Base-by-base conservation (phyloP, 2,888 invertebrate species). In the Melipona bicolor region DNA sequence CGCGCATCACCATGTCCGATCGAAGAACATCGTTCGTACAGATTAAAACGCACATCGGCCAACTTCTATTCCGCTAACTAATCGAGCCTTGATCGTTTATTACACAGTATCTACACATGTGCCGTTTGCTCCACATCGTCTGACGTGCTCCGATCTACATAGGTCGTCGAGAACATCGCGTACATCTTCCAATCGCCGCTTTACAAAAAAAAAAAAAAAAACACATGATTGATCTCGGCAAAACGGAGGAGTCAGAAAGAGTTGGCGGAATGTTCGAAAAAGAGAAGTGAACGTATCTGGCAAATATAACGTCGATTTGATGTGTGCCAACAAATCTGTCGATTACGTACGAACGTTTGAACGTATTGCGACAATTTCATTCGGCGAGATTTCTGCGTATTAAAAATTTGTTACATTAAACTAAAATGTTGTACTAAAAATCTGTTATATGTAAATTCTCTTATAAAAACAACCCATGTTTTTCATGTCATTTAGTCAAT, bases 81-180 rank as follows among this genome's bases (percentile, higher is more conserved):
- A 93, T 93, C 91, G 89, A 90, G 87, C 92, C 92, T 93, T 93
- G 93, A 93, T 93, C 92, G 90, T 86, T 90, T 91, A 93, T 93
- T 91, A 90, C 88, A 85, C 86, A 78, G 80, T 86, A 68, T 86
- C 89, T 88, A 27, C 27, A 27, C 1, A 76, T 83, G 82, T 86
- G 77, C 76, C 85, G 82, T 85, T 83, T 81, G 82, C 72, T 79
- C 86, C 79, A 86, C 75, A 89, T 80, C 71, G 65, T 68, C 32
- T 59, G 62, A 56, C 77, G 59, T 72, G 71, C 75, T 73, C 76
- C 56, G 76, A 87, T 87, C 74, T 81, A 43, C 43, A 43, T 43
- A 50, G 81, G 74, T 85, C 81, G 86, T 71, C 50, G 62, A 84
- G 84, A 85, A 85, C 76, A 78, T 77, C 85, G 72, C 69, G 56